Base-by-base conservation (phyloP, 2,888 invertebrate species). In the Drosophila sordidula region DNA sequence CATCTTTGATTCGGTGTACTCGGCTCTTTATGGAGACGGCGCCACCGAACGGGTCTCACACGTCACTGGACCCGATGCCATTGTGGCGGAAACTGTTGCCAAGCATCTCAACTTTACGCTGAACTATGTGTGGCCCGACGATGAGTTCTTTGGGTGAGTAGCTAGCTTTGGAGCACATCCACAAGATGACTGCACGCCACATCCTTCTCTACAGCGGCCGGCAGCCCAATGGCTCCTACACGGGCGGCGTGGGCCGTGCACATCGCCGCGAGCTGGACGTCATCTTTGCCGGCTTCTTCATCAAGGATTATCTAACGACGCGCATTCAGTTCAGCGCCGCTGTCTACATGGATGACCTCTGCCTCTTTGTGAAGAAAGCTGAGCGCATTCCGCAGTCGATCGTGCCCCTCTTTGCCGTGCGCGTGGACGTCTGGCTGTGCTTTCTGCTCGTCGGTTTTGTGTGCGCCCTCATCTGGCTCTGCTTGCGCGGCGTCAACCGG, bases 321-420 rank as follows among this genome's bases (percentile, higher is more conserved):
- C 90, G 90, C 3, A 69, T 93, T 0, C 91, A 90, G 56, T 93
- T 93, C 63, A 91, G 91, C 3, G 87, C 88, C 5, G 80, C 91
- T 1, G 89, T 93, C 6, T 91, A 91, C 70, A 90, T 87, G 69
- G 93, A 93, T 44, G 81, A 91, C 18, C 78, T 93, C 6, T 93
- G 93, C 41, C 89, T 92, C 34, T 89, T 90, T 50, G 92, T 93
- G 4, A 89, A 89, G 45, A 92, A 92, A 83, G 91, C 93, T 0
- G 88, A 90, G 54, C 80, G 89, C 2, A 89, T 92, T 58, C 93
- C 93, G 1, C 90, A 90, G 66, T 92, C 92, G 9, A 90, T 92
- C 44, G 70, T 92, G 1, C 92, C 92, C 0, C 79, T 92, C 2
- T 91, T 91, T 59, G 91, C 90, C 6, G 90, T 93, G 1, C 79